Conservation (phyloP, 2,888 invertebrate genomes). For the Neocrepidodera transversa region DNA sequence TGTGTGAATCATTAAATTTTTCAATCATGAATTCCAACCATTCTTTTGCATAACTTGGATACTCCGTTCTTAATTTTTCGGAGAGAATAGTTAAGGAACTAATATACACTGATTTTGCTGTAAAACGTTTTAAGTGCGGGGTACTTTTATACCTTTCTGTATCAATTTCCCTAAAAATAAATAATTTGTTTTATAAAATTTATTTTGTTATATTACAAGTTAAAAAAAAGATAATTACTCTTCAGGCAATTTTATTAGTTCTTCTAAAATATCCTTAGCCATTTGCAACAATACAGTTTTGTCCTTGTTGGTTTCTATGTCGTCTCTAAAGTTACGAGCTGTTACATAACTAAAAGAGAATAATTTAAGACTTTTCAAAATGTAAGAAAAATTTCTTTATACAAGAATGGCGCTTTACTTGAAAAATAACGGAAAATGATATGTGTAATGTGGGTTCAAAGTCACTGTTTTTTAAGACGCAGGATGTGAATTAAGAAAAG, state of each 20-base stretch:
- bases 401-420: too few relatives aligned
- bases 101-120: slow-evolving; percentile 44
- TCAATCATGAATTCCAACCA: slow-evolving; percentile 49
- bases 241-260: too few relatives aligned
- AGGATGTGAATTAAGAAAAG: too few relatives aligned
- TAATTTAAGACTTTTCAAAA: background rate
- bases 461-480: too few relatives aligned
- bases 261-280: too few relatives aligned
- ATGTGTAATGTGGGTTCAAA: too few relatives aligned
- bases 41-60: slow-evolving; percentile 40
- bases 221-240: background rate
- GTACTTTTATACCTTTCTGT: slow-evolving; percentile 23
- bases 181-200: background rate
- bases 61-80: slow-evolving; percentile 37
- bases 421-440: too few relatives aligned
- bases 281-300: too few relatives aligned
- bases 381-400: background rate
- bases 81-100: slow-evolving; percentile 40
- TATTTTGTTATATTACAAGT: background rate
- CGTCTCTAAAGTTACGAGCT: background rate
- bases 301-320: background rate
- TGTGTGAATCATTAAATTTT: slow-evolving; percentile 37
- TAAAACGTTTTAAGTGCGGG: slow-evolving; percentile 48
- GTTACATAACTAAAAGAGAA: background rate
- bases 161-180: slow-evolving; percentile 19